phyloP scores from a whole-genome alignment of 30 jellyfish, hydroid and myxozoan genomes.

The Hydractinia symbiolongicarpus region DNA sequence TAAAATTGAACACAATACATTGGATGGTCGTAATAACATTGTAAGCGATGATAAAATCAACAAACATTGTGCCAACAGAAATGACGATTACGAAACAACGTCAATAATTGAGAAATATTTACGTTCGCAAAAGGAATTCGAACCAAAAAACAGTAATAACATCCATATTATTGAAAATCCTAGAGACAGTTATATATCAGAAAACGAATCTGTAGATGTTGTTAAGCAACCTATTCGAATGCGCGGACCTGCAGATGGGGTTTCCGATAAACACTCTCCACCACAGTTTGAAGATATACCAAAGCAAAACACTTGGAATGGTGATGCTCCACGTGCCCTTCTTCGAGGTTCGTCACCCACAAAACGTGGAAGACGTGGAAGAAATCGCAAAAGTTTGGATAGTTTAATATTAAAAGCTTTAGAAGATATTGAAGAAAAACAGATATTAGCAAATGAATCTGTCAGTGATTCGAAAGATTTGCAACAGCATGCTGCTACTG shows the following conservation, averaged over 20 bases:
- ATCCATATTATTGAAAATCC: neutral
- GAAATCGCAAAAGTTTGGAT: slow-evolving; percentile 30
- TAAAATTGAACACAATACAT: neutral
- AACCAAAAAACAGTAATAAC: neutral
- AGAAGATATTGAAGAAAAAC: slow-evolving; percentile 31
- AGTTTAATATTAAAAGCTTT: slow-evolving; percentile 13
- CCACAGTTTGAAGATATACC: neutral
- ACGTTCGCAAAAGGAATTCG: slow-evolving; percentile 17
- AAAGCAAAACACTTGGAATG: no score
- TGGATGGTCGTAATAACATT: neutral
- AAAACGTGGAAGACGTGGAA: neutral
- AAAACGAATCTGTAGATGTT: slow-evolving; percentile 10
- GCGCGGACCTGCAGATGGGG: slow-evolving; percentile 31
- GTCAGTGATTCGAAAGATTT: neutral
- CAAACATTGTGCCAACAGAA: neutral
- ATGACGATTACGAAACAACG: neutral
- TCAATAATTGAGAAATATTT: slow-evolving; percentile 23
- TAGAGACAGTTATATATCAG: neutral
- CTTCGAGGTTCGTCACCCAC: neutral
- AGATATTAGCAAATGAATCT: slow-evolving; percentile 10
- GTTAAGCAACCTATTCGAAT: neutral
- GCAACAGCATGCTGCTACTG: slow-evolving; percentile 23
- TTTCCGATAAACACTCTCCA: slow-evolving; percentile 12
- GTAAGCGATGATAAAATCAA: neutral
- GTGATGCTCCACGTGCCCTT: slow-evolving; percentile 14